Percentiles rank a stretch among this genome's conserved stretches.
These are phyloP conservation scores for Pocota personata DNA, from an alignment of 2,888 invertebrate genomes.

Conservation along the genomic window DNA sequence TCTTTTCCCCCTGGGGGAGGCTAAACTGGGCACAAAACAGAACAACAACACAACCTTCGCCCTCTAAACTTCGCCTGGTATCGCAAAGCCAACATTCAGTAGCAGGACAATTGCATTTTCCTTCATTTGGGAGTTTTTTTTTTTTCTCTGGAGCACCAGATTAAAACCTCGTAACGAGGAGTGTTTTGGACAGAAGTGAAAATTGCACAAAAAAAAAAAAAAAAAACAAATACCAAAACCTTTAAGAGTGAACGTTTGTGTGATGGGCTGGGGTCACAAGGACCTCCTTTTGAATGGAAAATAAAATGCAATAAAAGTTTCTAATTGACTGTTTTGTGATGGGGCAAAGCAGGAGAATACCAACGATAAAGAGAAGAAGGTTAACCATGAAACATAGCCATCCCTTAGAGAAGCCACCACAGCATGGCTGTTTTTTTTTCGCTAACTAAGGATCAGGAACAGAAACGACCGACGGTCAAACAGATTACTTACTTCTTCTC, in stretches of 20 bases:
- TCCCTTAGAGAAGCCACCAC: constrained; percentile 29
- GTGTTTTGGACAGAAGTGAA: constrained; percentile 69
- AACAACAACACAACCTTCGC: constrained; percentile 28
- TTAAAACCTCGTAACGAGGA: constrained; percentile 58
- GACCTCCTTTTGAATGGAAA: constrained; percentile 47
- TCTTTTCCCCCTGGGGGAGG: constrained; percentile 7
- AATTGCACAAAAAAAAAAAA: constrained; percentile 48
- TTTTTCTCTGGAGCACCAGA: constrained; percentile 27
- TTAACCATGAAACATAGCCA: constrained; percentile 55
- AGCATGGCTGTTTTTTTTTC: constrained; percentile 37
- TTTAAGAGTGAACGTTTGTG: too few relatives aligned
- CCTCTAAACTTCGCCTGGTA: constrained; percentile 8
- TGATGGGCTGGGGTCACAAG: constrained; percentile 28
- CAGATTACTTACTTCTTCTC: constrained; percentile 3
- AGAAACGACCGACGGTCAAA: constrained; percentile 29
- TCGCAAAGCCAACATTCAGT: constrained; percentile 46
- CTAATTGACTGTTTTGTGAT: constrained; percentile 65
- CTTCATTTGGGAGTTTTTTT: background rate
- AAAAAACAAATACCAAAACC: background rate
- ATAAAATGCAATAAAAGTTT: constrained; percentile 73
- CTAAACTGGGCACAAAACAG: background rate
- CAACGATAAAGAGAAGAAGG: constrained; percentile 36
- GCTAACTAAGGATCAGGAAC: constrained; percentile 53
- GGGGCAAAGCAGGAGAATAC: background rate
- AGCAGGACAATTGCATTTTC: constrained; percentile 69